Percentiles rank a stretch among this genome's conserved stretches.
These are phyloP conservation scores for Drosophila azteca DNA, from an alignment of 1,140 invertebrate genomes.

Conservation along the genomic window DNA sequence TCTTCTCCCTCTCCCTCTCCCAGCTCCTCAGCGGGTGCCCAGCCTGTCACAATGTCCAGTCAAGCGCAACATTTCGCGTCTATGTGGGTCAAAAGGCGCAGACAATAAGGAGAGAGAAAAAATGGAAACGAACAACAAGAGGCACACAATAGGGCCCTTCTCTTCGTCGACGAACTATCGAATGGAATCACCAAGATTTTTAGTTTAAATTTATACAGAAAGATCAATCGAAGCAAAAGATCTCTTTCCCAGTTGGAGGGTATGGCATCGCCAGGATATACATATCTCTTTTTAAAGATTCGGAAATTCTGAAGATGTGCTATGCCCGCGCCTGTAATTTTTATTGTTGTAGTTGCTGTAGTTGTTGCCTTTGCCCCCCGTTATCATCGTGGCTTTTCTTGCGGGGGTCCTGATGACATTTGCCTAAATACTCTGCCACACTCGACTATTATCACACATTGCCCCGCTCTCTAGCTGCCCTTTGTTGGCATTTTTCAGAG, in stretches of 20 bases:
- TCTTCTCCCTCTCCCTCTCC: background rate
- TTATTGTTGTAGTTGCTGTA: slow-evolving; percentile 25
- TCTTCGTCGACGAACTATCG: no score
- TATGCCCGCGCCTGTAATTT: no score
- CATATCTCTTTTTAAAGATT: no score
- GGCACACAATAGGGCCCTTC: no score
- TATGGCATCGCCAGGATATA: no score
- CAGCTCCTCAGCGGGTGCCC: background rate
- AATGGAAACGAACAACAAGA: no score
- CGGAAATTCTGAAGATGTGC: no score
- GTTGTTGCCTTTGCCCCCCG: no score
- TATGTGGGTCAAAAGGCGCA: slow-evolving; percentile 59
- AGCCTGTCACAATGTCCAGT: slow-evolving; percentile 41
- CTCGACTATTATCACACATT: slow-evolving; percentile 44
- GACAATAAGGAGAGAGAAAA: background rate
- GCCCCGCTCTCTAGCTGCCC: slow-evolving; percentile 2
- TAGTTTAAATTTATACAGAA: no score
- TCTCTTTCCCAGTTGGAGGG: no score
- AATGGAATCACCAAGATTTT: no score
- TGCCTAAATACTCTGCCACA: slow-evolving; percentile 45
- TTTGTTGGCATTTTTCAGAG: slow-evolving; percentile 37
- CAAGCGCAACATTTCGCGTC: slow-evolving; percentile 44
- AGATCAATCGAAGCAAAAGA: no score
- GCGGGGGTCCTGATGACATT: slow-evolving; percentile 24
- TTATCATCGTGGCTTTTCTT: slow-evolving; percentile 25